Conservation (phyloP, 2,797 vertebrate genomes). For the Hippopotamyrus pictus region DNA sequence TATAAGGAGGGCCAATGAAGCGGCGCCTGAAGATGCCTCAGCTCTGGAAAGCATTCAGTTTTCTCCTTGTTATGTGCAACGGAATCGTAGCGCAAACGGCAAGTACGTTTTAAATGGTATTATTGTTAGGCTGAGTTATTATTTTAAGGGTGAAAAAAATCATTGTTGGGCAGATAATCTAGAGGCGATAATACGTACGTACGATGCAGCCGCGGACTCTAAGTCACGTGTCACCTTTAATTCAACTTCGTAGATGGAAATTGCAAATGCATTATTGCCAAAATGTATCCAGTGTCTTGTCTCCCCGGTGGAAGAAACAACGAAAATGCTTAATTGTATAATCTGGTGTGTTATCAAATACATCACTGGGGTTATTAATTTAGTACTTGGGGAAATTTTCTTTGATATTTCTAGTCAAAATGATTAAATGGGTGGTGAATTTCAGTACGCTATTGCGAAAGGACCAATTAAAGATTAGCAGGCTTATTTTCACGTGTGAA, state of each 20-base stretch:
- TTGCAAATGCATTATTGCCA: neutral
- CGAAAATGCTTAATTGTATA: neutral
- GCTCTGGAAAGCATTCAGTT: slow-evolving; percentile 17
- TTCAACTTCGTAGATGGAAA: neutral
- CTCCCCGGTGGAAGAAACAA: neutral
- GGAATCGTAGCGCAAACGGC: slow-evolving; percentile 46
- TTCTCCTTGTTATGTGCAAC: neutral
- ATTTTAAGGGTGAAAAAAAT: neutral
- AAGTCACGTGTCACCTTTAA: neutral
- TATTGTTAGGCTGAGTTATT: neutral
- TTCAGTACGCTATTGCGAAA: neutral
- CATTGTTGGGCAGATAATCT: neutral
- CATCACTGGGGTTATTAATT: neutral
- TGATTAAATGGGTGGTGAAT: neutral
- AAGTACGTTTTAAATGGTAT: slow-evolving; percentile 47
- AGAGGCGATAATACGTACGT: neutral
- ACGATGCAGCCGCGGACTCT: neutral
- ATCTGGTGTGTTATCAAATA: neutral
- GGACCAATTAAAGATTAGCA: neutral
- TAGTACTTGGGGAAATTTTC: neutral
- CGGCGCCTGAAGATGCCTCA: slow-evolving; percentile 39
- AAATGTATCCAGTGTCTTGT: neutral
- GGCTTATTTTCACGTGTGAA: neutral
- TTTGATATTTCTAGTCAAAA: neutral
- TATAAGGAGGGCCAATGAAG: neutral